Percentiles rank a stretch among this genome's conserved stretches.
Conservation (phyloP, 2,797 vertebrate species). For the Channallabes apus region DNA sequence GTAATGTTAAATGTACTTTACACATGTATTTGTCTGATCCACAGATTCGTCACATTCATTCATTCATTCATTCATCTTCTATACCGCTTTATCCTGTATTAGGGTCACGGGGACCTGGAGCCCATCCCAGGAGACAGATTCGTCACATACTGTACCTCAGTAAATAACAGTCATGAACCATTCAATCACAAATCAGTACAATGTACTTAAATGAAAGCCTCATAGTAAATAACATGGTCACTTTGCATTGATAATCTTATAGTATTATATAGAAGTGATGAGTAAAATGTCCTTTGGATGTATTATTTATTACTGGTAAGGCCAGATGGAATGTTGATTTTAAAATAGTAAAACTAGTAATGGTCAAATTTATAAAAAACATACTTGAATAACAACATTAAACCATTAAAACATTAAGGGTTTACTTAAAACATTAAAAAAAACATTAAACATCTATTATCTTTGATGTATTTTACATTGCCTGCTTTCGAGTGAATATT, state of each 20-base stretch:
- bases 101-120: too few species aligned
- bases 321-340: not conserved
- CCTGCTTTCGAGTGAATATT: not conserved
- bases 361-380: not conserved
- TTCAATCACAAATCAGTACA: not conserved
- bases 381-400: not conserved
- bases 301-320: not conserved
- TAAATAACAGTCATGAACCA: not conserved
- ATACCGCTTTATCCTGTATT: too few species aligned
- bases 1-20: not conserved
- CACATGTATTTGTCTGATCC: not conserved
- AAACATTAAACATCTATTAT: not conserved
- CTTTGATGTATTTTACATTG: not conserved
- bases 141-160: too few species aligned
- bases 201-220: not conserved
- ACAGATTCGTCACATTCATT: not conserved
- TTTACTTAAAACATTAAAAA: not conserved
- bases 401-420: not conserved
- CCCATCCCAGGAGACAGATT: too few species aligned
- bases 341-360: not conserved
- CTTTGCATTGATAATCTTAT: not conserved
- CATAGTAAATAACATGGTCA: not conserved
- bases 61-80: too few species aligned
- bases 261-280: not conserved
- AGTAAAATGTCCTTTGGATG: not conserved